Evolutionary conservation across 2,797 vertebrate genomes (phyloP), one percentile per base, ranked within the genome.

Genomic region (Threskiornis aethiopicus): DNA sequence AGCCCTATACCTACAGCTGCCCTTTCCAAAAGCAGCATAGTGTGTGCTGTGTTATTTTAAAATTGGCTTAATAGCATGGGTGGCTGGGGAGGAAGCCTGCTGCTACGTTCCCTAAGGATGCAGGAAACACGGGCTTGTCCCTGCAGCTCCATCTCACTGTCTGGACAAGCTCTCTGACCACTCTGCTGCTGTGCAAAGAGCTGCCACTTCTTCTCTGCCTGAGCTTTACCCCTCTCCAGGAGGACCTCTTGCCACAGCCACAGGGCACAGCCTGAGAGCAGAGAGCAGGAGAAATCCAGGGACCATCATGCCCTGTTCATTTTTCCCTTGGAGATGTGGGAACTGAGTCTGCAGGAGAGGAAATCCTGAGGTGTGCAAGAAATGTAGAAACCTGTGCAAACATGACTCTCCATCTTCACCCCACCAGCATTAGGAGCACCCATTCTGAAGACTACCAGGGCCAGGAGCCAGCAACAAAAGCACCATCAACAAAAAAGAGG

Each of bases 71-170:
- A 28, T 16, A 29, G 51, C 1, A 14, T 20, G 49, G 37, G 14
- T 51, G 52, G 44, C 7, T 64, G 49, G 13, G 37, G 47, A 61
- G 47, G 49, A 62, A 55, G 10, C 22, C 62, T 44, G 42, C 19
- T 57, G 28, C 37, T 51, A 2, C 2, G 0, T 37, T 61, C 62
- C 47, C 49, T 0, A 1, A 54, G 41, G 33, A 25, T 22, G 25
- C 10, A 35, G 51, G 20, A 42, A 64, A 57, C 41, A 24, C 1
- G 16, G 51, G 29, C 10, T n/a, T 44, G 44, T 58, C 39, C 39
- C 46, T 1, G 2, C 31, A 55, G 35, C 42, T 44, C 33, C 0
- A 0, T 10, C 37, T 64, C 28, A 4, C 49, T n/a, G 11, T 14
- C 49, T 31, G 44, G 57, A 51, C 44, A 28, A 64, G 57, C 10